Evolutionary conservation across 2,797 vertebrate species (phyloP).

Genomic region (Microtus obscurus): DNA sequence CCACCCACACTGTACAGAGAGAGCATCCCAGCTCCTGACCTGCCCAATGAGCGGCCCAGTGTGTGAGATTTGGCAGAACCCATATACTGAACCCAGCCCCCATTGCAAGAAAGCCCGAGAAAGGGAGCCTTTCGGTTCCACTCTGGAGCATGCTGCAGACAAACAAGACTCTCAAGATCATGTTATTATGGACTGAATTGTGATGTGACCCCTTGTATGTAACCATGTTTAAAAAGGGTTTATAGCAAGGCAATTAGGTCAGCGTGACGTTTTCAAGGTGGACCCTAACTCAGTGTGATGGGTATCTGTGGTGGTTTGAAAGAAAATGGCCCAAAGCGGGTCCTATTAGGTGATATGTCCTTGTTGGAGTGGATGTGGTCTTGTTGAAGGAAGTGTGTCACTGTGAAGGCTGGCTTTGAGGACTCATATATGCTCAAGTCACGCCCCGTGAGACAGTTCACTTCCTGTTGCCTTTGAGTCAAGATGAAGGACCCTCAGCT

Average conservation of each 20-base stretch:
- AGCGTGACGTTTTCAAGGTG: neutral
- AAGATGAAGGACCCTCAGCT: neutral
- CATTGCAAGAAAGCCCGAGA: neutral
- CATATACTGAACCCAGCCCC: fast-evolving
- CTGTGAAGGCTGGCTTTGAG: neutral
- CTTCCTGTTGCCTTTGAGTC: neutral
- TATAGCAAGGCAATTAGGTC: neutral
- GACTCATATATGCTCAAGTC: neutral
- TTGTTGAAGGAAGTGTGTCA: neutral
- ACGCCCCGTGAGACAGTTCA: neutral
- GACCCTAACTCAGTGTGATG: neutral
- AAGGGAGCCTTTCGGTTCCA: neutral
- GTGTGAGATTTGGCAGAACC: fast-evolving
- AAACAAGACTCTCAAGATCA: neutral
- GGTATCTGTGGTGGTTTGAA: neutral
- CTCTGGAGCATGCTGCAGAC: neutral
- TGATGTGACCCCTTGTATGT: neutral
- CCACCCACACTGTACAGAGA: neutral
- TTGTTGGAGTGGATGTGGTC: neutral
- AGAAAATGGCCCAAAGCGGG: neutral
- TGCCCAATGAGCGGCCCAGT: neutral
- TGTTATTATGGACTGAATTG: neutral
- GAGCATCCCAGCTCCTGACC: neutral
- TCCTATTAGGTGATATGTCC: neutral
- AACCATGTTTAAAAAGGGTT: neutral